These are phyloP conservation scores for Ochropleura leucogaster DNA, from an alignment of 2,888 invertebrate species.

Conservation along the genomic window DNA sequence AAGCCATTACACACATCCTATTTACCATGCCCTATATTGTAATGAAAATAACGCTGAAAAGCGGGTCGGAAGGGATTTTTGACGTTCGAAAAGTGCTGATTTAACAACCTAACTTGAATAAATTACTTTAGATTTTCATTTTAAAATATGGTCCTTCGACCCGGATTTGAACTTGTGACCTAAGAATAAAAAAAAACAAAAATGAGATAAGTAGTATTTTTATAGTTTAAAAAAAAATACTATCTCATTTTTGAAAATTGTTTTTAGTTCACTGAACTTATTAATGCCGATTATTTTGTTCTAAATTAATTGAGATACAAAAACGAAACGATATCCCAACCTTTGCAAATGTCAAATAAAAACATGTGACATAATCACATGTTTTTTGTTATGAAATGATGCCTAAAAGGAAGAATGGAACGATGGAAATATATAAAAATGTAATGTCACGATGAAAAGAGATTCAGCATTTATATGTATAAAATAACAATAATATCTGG, in stretches of 20 bases:
- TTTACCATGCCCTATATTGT: background rate
- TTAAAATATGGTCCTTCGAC: slow-evolving; percentile 9
- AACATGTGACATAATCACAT: background rate
- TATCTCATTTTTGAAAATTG: background rate
- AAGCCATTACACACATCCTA: background rate
- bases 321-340: background rate
- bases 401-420: background rate
- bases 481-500: background rate
- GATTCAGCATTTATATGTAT: background rate
- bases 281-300: background rate
- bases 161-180: slow-evolving; percentile 1
- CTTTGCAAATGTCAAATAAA: background rate
- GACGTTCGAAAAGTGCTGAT: background rate
- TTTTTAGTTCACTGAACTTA: background rate
- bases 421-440: background rate
- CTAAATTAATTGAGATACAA: background rate
- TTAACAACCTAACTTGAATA: background rate
- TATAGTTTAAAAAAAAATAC: background rate
- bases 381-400: background rate
- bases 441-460: background rate
- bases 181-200: background rate
- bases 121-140: background rate
- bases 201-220: too few relatives aligned
- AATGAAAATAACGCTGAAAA: background rate
- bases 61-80: background rate